Evolutionary conservation across 2,888 invertebrate species (phyloP).

Genomic region (Ornithoptera alexandrae): DNA sequence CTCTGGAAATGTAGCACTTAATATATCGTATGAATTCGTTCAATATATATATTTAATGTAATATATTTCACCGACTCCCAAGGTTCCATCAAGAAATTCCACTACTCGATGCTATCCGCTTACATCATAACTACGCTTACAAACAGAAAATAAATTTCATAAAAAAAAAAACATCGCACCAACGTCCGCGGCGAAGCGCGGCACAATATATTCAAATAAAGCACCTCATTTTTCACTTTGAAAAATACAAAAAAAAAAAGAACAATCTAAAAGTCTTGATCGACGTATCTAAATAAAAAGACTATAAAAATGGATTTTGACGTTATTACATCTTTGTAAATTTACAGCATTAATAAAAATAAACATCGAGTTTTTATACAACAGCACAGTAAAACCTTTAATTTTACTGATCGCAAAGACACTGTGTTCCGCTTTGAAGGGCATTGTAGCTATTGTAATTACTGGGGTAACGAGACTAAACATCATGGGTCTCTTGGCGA

Average conservation of each 20-base stretch:
- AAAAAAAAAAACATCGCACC: slow-evolving; percentile 59
- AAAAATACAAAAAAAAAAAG: slow-evolving; percentile 51
- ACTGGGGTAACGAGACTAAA: too few relatives aligned
- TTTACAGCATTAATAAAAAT: background rate
- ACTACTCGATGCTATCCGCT: slow-evolving; percentile 31
- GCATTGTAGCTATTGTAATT: too few relatives aligned
- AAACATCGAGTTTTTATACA: background rate
- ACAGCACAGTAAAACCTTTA: too few relatives aligned
- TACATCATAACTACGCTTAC: slow-evolving; percentile 35
- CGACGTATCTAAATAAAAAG: slow-evolving; percentile 24
- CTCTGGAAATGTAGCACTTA: background rate
- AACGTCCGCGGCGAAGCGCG: slow-evolving; percentile 42
- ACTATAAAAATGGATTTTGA: slow-evolving; percentile 29
- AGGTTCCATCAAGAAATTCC: slow-evolving; percentile 22
- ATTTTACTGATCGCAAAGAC: too few relatives aligned
- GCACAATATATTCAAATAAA: slow-evolving; percentile 52
- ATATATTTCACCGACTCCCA: slow-evolving; percentile 1
- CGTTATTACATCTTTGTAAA: background rate
- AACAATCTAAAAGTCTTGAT: slow-evolving; percentile 31
- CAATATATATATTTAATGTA: background rate
- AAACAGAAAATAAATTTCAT: slow-evolving; percentile 44
- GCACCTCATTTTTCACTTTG: slow-evolving; percentile 58
- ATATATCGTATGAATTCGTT: background rate
- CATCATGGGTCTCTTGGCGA: too few relatives aligned
- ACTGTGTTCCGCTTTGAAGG: too few relatives aligned